These are phyloP conservation scores for Leiothrix lutea DNA, from an alignment of 2,113 vertebrate genomes.

Conservation along the genomic window DNA sequence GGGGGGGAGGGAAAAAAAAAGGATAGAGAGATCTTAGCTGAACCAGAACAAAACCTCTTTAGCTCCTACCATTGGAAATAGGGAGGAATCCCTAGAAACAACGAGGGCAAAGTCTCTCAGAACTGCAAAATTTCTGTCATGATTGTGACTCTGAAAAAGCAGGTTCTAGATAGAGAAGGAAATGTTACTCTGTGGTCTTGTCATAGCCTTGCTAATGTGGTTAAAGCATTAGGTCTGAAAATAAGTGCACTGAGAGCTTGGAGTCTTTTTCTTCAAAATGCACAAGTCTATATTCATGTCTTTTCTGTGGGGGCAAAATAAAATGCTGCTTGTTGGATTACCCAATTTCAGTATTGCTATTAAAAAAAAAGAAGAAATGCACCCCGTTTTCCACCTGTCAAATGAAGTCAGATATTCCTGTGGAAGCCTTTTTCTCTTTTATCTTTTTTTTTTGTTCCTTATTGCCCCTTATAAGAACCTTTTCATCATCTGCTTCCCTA, in stretches of 20 bases:
- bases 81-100: not conserved
- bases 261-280: not conserved
- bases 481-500: not conserved
- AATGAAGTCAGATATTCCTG: not conserved
- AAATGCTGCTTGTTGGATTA: not conserved
- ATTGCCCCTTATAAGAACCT: not conserved
- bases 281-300: not conserved
- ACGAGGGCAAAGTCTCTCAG: not conserved
- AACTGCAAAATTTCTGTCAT: not conserved
- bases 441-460: not conserved
- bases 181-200: not conserved
- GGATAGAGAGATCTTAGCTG: not conserved
- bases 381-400: not conserved
- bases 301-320: not conserved
- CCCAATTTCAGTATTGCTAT: not conserved
- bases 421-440: not conserved
- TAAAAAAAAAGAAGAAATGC: not conserved
- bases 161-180: not conserved
- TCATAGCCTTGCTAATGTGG: not conserved
- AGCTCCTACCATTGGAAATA: not conserved
- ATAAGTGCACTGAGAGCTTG: not conserved
- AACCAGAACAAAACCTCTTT: not conserved
- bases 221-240: not conserved
- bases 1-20: accelerated
- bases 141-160: not conserved